Base-by-base conservation (phyloP, 2,113 vertebrate genomes). In the Canis aureus region DNA sequence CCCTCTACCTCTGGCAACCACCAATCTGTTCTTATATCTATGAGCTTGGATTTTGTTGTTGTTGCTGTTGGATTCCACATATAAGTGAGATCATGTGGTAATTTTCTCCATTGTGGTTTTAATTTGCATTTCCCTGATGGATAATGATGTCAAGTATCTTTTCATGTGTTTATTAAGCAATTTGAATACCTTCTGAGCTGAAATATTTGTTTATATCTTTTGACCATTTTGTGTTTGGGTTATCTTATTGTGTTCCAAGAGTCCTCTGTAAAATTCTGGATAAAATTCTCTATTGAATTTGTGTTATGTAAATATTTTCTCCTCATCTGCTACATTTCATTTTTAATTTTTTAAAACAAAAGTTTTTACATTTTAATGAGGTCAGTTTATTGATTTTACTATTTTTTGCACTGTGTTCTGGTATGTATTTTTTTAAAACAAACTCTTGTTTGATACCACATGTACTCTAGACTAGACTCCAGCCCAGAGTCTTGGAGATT, bases 91-190 rank as follows among this genome's bases (percentile, higher is more conserved):
- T 95, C 49, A 83, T 38, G 82, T 6, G 9, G 67, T 76, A 20
- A 76, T 83, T 95, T 80, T 80, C 38, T 91, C n/a, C 53, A 89
- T 7, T 76, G 19, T 84, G 25, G n/a, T 95, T 96, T 98, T 80
- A 87, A 96, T 85, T 88, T 96, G 9, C 32, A 91, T 89, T 92
- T 80, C 22, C 43, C 83, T 89, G 62, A 87, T 81, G 43, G 60
- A 79, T 66, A 92, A 89, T 62, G 38, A 86, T 83, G 29, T 38
- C 87, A 32, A 93, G 7, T 55, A 96, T 73, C 66, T 92, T 86
- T 88, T 90, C 87, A 59, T 83, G 27, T 84, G 83, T 74, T 94
- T 91, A 96, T 71, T 88, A 64, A 93, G 12, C 19, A 11, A 92
- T 85, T 62, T 93, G 35, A 80, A 57, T 85, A 80, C 66, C 17